phyloP scores from a whole-genome alignment of 1,140 invertebrate genomes.

The Anoplophora glabripennis region DNA sequence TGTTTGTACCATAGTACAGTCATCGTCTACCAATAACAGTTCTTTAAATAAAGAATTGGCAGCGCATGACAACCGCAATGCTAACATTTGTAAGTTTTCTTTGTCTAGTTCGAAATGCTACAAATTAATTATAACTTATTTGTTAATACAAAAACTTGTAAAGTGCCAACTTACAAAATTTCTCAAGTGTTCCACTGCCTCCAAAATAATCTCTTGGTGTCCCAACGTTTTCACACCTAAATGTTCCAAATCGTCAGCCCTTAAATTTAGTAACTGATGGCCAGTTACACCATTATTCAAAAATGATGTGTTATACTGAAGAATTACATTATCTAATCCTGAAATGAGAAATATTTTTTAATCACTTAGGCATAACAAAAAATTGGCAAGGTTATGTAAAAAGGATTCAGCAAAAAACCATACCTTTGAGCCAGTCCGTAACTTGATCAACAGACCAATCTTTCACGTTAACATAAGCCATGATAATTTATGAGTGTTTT shows the following conservation, averaged over 20 bases:
- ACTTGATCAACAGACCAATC: conserved; percentile 94
- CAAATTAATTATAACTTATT: conserved; percentile 42
- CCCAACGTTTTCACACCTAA: conserved; percentile 81
- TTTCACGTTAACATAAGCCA: conserved; percentile 85
- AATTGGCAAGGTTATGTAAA: not conserved
- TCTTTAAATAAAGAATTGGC: conserved; percentile 77
- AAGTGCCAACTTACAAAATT: conserved; percentile 70
- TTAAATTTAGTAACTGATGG: conserved; percentile 75
- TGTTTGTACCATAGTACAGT: conserved; percentile 71
- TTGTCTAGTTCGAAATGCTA: conserved; percentile 87
- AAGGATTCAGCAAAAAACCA: conserved; percentile 1
- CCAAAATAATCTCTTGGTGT: conserved; percentile 89
- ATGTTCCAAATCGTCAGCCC: conserved; percentile 82
- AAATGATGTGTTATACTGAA: conserved; percentile 79
- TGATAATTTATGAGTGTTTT: conserved; percentile 38
- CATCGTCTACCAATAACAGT: conserved; percentile 58
- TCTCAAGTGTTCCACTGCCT: conserved; percentile 83
- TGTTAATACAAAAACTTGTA: not conserved
- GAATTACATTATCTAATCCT: conserved; percentile 80
- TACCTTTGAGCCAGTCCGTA: conserved; percentile 89
- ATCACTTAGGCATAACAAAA: conserved; percentile 7
- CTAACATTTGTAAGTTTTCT: conserved; percentile 86
- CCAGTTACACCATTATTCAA: conserved; percentile 78
- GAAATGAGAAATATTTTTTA: conserved; percentile 32
- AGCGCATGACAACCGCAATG: conserved; percentile 78